Base-by-base conservation (phyloP, 2,888 invertebrate genomes). In the Xestia ashworthii region DNA sequence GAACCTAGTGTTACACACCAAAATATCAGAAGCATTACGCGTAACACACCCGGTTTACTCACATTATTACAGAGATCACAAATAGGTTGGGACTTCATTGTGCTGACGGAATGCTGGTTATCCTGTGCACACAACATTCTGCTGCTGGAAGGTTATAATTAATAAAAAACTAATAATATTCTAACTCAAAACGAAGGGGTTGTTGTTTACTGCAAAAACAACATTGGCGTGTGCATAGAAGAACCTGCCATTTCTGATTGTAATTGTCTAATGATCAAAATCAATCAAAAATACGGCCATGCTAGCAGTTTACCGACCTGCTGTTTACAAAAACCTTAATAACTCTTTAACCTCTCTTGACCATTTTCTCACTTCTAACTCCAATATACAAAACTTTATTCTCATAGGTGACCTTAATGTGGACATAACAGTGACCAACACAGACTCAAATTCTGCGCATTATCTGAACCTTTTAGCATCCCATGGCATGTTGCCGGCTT, bases 21-120 rank as follows among this genome's bases (percentile, higher is more conserved):
- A 66, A 66, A 66, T 19, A 66, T 48, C 25, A 46, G 66, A 66
- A 66, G 66, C 19, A 66, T 66, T 14, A 66, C 66, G 5, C 66
- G 66, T 19, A 66, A 66, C 44, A 44, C 44, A n/a, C 44, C 64
- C 22, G 64, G 64, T 64, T 41, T 41, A 41, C 64, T 41, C 11
- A 41, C 41, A 41, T 64, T n/a, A n/a, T n/a, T n/a, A n/a, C n/a
- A n/a, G n/a, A n/a, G n/a, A n/a, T n/a, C n/a, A n/a, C n/a, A n/a
- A n/a, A n/a, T n/a, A n/a, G n/a, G n/a, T n/a, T n/a, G n/a, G n/a
- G n/a, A n/a, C n/a, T n/a, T n/a, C n/a, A n/a, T n/a, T n/a, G n/a
- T n/a, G n/a, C n/a, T n/a, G n/a, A n/a, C n/a, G n/a, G n/a, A n/a
- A n/a, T n/a, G n/a, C n/a, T n/a, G n/a, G n/a, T n/a, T n/a, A n/a